Evolutionary conservation across 2,797 vertebrate species (phyloP), one percentile per base, ranked within the genome.

Genomic region (Gephyroberyx darwinii): DNA sequence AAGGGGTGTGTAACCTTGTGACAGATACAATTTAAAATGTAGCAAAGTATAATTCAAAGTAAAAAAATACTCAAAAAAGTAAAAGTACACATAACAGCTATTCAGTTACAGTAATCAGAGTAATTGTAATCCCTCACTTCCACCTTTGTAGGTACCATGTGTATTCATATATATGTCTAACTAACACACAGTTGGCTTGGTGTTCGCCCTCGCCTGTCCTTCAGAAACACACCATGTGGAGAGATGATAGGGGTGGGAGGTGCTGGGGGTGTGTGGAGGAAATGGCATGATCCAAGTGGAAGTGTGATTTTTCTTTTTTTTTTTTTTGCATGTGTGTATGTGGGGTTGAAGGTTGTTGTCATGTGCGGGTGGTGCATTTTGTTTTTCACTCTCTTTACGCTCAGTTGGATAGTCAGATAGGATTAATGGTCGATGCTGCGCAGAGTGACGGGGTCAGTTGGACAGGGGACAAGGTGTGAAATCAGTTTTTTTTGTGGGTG

Each of bases 401-500:
- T 83, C 82, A 82, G 83, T 82, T 80, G 83, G 68, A 84, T 76
- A 78, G 76, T 84, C 81, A 86, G 86, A 82, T 86, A 76, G 72
- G 76, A 87, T 88, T 84, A 84, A 81, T 78, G 80, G 59, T 69
- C 68, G 76, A 64, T 51, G 4, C 50, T 20, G 33, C 65, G 64
- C 61, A 37, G 77, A 82, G 56, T 71, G 80, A 81, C 60, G 31
- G 82, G 78, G 77, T 84, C 85, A 81, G 75, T 77, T 53, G 82
- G 82, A 88, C 69, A 77, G 12, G 0, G 84, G 65, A 75, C 52
- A 9, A 69, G 74, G 82, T 86, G 85, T 86, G 81, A 84, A 87
- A 86, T 84, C 78, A 74, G 68, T 69, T 76, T 73, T 77, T 6
- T n/a, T 22, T 5, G 9, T 10, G 43, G 17, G 43, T 13, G 10